phyloP scores from a whole-genome alignment of 1,140 invertebrate genomes.

The Coenobita brevimanus region DNA sequence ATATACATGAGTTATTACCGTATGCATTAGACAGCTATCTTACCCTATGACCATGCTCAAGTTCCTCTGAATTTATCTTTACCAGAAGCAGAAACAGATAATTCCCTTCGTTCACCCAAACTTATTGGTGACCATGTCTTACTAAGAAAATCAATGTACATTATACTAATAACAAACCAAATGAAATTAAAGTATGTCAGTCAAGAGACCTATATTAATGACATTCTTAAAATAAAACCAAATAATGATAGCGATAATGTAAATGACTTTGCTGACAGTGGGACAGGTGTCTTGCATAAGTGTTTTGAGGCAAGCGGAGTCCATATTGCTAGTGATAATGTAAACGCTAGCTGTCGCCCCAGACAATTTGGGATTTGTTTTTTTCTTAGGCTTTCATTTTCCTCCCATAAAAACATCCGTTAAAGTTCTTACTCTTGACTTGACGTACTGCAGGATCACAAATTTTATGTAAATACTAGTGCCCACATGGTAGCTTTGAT shows the following conservation, averaged over 20 bases:
- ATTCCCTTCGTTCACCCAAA: background rate
- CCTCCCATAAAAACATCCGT: too few relatives aligned
- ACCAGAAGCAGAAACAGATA: background rate
- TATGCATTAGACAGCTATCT: background rate
- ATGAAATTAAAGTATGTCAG: background rate
- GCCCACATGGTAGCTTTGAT: too few relatives aligned
- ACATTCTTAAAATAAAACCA: background rate
- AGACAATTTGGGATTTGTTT: too few relatives aligned
- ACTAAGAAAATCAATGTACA: background rate
- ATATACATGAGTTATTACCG: background rate
- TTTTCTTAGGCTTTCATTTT: too few relatives aligned
- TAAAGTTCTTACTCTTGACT: too few relatives aligned
- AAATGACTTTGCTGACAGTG: background rate
- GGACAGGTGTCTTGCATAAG: background rate
- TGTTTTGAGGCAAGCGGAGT: too few relatives aligned
- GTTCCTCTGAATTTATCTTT: background rate
- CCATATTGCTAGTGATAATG: too few relatives aligned
- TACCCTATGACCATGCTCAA: background rate
- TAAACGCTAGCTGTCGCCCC: too few relatives aligned
- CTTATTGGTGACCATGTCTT: background rate
- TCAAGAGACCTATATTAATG: background rate
- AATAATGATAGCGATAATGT: background rate
- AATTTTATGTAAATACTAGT: too few relatives aligned
- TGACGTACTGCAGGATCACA: too few relatives aligned
- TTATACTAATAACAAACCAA: background rate